Evolutionary conservation across 1,140 invertebrate genomes (phyloP).

Genomic region (Papilio xuthus): DNA sequence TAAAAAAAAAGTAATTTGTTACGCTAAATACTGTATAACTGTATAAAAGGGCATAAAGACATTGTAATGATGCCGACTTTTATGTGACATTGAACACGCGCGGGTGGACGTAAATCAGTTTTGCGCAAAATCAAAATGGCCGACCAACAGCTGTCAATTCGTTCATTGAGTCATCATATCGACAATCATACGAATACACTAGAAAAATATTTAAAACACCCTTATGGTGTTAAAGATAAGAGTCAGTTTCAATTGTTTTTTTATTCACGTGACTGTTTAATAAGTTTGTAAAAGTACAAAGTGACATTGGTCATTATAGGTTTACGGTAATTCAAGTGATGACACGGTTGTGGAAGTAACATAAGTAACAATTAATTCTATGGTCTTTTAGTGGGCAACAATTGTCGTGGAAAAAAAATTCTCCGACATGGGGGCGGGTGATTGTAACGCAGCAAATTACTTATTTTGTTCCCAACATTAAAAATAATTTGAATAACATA

Average conservation of each 20-base stretch:
- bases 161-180: conserved; percentile 64
- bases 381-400: conserved; percentile 57
- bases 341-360: conserved; percentile 62
- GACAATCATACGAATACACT: conserved; percentile 39
- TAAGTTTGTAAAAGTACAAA: conserved; percentile 45
- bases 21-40: conserved; percentile 18
- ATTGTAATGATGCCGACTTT: conserved; percentile 43
- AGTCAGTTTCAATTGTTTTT: conserved; percentile 40
- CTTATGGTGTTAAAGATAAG: conserved; percentile 38
- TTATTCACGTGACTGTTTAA: not conserved
- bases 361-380: conserved; percentile 71
- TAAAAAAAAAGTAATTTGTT: not conserved
- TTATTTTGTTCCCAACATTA: not conserved
- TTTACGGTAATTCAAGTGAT: conserved; percentile 54
- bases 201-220: not conserved
- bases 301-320: conserved; percentile 57
- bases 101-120: conserved; percentile 65
- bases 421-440: conserved; percentile 54
- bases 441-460: conserved; percentile 25
- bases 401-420: conserved; percentile 69
- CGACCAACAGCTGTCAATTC: conserved; percentile 70
- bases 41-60: conserved; percentile 49
- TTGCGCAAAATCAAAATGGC: conserved; percentile 64
- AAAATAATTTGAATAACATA: conserved; percentile 3
- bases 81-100: conserved; percentile 33